A percentile compares a stretch with the other conserved stretches of the same genome.
Evolutionary conservation across 2,797 vertebrate genomes (phyloP).

Genomic region (Protosalanx chinensis): DNA sequence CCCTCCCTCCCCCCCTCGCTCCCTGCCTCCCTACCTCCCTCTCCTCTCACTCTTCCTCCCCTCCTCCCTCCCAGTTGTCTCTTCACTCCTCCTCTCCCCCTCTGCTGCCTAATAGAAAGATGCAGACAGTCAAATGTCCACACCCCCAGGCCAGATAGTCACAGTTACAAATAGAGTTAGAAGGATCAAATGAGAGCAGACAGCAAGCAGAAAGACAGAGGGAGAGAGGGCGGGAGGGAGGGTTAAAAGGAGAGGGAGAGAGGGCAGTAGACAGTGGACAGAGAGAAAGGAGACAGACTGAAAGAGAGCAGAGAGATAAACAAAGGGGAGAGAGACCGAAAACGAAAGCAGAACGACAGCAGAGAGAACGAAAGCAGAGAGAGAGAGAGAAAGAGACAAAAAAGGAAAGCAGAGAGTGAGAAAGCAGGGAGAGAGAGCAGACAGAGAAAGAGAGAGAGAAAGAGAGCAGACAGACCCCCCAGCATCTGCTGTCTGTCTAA

Average conservation of each 20-base stretch:
- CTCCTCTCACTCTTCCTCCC: conserved; percentile 19
- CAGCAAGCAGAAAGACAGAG: neutral
- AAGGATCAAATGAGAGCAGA: neutral
- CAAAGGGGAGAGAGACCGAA: too few relatives aligned
- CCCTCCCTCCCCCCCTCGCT: conserved; percentile 14
- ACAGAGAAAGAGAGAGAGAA: neutral
- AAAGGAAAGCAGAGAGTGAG: too few relatives aligned
- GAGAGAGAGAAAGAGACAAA: neutral
- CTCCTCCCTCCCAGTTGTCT: neutral
- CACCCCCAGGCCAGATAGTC: neutral
- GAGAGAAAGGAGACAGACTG: too few relatives aligned
- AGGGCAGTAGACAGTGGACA: too few relatives aligned
- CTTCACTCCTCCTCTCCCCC: neutral
- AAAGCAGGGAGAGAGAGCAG: too few relatives aligned
- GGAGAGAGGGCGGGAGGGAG: too few relatives aligned
- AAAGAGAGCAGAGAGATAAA: neutral
- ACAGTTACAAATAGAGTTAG: too few relatives aligned
- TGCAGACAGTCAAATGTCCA: conserved; percentile 5
- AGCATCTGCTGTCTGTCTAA: too few relatives aligned
- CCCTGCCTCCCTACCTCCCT: conserved; percentile 20
- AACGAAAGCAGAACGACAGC: too few relatives aligned
- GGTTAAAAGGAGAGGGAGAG: neutral
- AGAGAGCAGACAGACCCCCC: conserved; percentile 2
- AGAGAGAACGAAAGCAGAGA: neutral
- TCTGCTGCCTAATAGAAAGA: neutral